Percentiles rank a stretch among this genome's conserved stretches.
These are phyloP conservation scores for Actias luna DNA, from an alignment of 2,888 invertebrate species.

Conservation along the genomic window DNA sequence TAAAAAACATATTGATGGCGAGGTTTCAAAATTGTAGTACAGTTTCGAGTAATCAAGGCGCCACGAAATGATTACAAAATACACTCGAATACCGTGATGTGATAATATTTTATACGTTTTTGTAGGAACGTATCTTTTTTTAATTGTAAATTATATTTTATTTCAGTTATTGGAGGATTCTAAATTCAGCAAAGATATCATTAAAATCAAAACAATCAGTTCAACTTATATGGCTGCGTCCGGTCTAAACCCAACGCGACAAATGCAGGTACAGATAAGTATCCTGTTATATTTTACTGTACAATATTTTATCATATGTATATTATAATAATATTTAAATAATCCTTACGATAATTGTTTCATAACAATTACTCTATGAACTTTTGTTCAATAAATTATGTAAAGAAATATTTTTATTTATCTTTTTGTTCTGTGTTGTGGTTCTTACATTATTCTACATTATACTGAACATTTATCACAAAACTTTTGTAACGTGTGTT, in stretches of 20 bases:
- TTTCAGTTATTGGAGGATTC: conserved; percentile 90
- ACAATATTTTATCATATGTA: neutral
- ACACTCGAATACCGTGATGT: neutral
- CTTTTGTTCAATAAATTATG: no score
- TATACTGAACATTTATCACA: no score
- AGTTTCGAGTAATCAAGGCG: neutral
- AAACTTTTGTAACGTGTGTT: no score
- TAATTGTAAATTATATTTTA: neutral
- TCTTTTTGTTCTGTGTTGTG: no score
- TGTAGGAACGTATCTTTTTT: neutral
- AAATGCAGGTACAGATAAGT: conserved; percentile 59
- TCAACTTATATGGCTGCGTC: conserved; percentile 98
- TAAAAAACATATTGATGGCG: no score
- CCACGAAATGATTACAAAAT: neutral
- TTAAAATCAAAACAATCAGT: conserved; percentile 97
- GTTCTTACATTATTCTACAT: no score
- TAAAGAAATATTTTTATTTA: no score
- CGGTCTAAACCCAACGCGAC: conserved; percentile 88
- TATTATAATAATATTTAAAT: no score
- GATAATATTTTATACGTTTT: neutral
- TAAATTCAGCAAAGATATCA: conserved; percentile 91
- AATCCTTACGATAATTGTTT: no score
- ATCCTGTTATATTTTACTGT: neutral
- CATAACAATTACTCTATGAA: no score
- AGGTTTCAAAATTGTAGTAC: neutral